These are phyloP conservation scores for Endotricha flammealis DNA, from an alignment of 2,888 invertebrate genomes.

Conservation along the genomic window DNA sequence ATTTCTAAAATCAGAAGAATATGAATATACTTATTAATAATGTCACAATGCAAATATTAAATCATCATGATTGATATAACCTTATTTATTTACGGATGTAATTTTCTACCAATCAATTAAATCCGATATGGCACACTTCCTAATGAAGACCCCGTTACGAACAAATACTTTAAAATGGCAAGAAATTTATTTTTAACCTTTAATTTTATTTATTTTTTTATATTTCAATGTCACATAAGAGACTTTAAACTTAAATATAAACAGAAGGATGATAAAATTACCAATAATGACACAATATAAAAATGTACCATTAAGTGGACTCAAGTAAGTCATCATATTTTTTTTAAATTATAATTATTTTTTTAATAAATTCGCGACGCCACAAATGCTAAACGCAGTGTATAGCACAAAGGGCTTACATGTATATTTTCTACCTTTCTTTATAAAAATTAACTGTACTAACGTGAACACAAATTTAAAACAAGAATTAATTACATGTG, in stretches of 20 bases:
- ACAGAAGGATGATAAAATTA: background rate
- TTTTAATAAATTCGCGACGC: no score
- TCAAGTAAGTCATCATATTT: no score
- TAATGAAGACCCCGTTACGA: constrained; percentile 6
- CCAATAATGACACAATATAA: no score
- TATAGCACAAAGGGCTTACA: no score
- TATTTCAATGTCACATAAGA: background rate
- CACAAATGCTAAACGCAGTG: no score
- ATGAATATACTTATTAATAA: background rate
- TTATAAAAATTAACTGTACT: no score
- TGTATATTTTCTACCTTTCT: no score
- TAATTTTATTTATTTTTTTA: background rate
- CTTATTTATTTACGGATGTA: background rate
- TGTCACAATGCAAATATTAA: background rate
- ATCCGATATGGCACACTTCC: constrained; percentile 20
- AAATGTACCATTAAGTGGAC: no score
- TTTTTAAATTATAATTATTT: no score
- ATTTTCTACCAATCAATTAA: constrained; percentile 9
- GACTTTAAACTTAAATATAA: background rate
- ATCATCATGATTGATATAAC: constrained; percentile 1
- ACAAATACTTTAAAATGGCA: constrained; percentile 11
- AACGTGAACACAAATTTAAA: no score
- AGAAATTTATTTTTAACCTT: constrained; percentile 7
- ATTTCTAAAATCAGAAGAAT: background rate
- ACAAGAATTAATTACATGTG: no score